Base-by-base conservation (phyloP, 35 echinoderm and acorn worm genomes). In the Eucidaris tribuloides region DNA sequence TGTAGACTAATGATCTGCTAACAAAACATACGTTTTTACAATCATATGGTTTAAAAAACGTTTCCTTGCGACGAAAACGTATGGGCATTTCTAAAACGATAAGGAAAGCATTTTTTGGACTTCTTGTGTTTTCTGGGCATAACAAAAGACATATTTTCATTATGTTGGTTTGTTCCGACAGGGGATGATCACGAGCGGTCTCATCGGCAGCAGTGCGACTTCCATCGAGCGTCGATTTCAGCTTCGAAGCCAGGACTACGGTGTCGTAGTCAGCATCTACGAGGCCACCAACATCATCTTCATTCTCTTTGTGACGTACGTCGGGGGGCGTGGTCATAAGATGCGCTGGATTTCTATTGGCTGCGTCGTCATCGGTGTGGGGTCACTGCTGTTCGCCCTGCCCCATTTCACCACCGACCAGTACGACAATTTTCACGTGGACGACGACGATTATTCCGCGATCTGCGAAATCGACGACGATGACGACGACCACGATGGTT, bases 201-300 rank as follows among this genome's bases (percentile, higher is more conserved):
- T 89, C n/a, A 78, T 84, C 5, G 83, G 86, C 66, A 81, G 81
- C 6, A 70, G 60, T 4, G 58, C 89, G 27, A 63, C 89, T 0
- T 87, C 89, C 0, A 85, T 97, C 20, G 94, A 97, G 23, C 81
- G 88, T 45, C 71, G 89, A 6, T 97, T 97, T 64, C 50, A 92
- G 6, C 85, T 97, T 0, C 77, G 60, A 28, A 97, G 94, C 70
- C 68, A 24, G 1, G 78, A 84, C 11, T 78, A 81, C 19, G 94
- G 94, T 7, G 45, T 91, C 1, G 89, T 97, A 7, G 79, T 91
- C 15, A 92, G 94, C 62, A 43, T 61, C 13, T 91, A 91, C 52
- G 85, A 81, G 7, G 84, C 92, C 42, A 65, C 84, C 0, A 63
- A 42, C 9, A 43, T 85, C 7, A 45, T 87, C 57, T 65, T 91